Evolutionary conservation across 2,888 invertebrate species (phyloP), one percentile per base, ranked within the genome.

Genomic region (Spisula solida): DNA sequence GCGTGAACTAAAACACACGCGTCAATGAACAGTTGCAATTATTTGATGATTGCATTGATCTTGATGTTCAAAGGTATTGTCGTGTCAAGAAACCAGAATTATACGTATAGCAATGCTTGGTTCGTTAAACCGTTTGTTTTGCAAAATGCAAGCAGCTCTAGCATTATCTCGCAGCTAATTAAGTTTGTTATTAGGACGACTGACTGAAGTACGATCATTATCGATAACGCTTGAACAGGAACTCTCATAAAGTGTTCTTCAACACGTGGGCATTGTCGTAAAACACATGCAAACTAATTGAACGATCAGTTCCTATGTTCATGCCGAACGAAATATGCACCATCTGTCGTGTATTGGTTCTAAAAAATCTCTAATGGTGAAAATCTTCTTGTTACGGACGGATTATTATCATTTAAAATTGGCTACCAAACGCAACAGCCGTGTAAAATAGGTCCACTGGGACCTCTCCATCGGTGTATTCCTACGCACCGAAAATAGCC

Each of bases 161-260:
- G 31, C 29, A 70, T 70, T 70, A 70, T 70, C 70, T 70, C 12
- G 70, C 29, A 18, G 5, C 12, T 70, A 29, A 70, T 70, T 70
- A 31, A 29, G 70, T 29, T 70, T 70, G 29, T 70, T 29, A 31
- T 31, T 31, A 31, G 70, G 16, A 12, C 29, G 31, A 14, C n/a
- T 29, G 29, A n/a, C n/a, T 56, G 16, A 56, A 70, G 70, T 70
- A 31, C 14, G 29, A 29, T 70, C 29, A 70, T 70, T 31, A 70
- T 70, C 31, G 70, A 70, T 70, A 70, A 70, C 70, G 56, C 56
- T 56, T 56, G 47, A 56, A 56, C 70, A 29, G 31, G 70, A 70
- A 70, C 70, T 8, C 56, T 56, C 70, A 29, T 70, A 70, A 70
- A 70, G 31, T 16, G 70, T 16, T 10, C 70, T 70, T 31, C 70